Percentiles rank a stretch among this genome's conserved stretches.
Conservation (phyloP, 2,888 invertebrate species). For the Ophion obscuratus region DNA sequence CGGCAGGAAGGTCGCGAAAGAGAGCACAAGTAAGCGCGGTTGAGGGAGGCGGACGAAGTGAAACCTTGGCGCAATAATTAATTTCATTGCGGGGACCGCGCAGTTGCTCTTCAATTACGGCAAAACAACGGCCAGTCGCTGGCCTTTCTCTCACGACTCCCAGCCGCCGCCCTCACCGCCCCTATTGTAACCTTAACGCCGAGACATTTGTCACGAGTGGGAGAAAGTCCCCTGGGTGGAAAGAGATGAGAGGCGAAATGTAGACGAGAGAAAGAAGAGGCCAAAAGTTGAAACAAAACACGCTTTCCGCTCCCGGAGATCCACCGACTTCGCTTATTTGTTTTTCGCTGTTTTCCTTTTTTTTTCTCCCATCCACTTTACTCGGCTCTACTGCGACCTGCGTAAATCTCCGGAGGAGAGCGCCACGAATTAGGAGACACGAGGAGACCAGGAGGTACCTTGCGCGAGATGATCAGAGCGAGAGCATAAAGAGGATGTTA, state of each 20-base stretch:
- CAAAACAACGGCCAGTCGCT: conserved; percentile 71
- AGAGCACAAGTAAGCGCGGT: conserved; percentile 3
- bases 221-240: conserved; percentile 55
- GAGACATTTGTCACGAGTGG: conserved; percentile 75
- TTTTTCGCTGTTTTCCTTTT: background rate
- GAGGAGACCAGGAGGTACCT: conserved; percentile 24
- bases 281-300: conserved; percentile 64
- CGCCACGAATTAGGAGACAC: conserved; percentile 25
- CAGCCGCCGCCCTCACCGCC: conserved; percentile 45
- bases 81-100: conserved; percentile 74
- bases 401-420: conserved; percentile 53
- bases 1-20: conserved; percentile 38
- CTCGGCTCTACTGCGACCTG: conserved; percentile 4
- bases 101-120: conserved; percentile 75
- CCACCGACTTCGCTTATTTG: conserved; percentile 44
- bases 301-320: conserved; percentile 25
- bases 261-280: conserved; percentile 48
- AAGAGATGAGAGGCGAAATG: conserved; percentile 58
- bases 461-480: conserved; percentile 29
- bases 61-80: conserved; percentile 77
- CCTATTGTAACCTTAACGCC: conserved; percentile 73
- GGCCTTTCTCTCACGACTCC: conserved; percentile 60
- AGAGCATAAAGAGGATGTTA: background rate
- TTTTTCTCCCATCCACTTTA: conserved; percentile 6
- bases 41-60: conserved; percentile 49